phyloP scores from a whole-genome alignment of 2,797 vertebrate genomes.

The Catharus ustulatus region DNA sequence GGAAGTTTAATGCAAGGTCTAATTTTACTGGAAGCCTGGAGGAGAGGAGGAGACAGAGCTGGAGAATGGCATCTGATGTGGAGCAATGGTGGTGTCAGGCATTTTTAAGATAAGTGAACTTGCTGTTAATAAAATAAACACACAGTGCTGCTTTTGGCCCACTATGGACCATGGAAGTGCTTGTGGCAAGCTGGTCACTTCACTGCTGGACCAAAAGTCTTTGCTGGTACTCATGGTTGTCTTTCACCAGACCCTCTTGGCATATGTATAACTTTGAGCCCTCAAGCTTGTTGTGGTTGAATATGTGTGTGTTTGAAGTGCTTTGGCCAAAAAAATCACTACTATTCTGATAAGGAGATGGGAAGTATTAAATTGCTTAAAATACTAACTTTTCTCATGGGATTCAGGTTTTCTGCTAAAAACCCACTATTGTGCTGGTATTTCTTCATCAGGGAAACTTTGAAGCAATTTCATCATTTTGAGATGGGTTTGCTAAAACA shows the following conservation, averaged over 20 bases:
- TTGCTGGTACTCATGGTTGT: background rate
- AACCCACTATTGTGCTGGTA: background rate
- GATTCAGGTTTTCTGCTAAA: background rate
- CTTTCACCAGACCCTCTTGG: background rate
- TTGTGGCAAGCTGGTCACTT: background rate
- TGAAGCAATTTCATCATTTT: background rate
- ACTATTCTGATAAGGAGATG: background rate
- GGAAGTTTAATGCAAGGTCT: slow-evolving; percentile 30
- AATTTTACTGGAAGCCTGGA: slow-evolving; percentile 40
- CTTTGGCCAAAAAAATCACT: background rate
- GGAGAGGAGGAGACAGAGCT: slow-evolving; percentile 12
- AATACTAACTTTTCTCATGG: background rate
- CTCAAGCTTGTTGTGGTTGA: background rate
- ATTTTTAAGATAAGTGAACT: background rate
- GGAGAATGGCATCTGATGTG: background rate
- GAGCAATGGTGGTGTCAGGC: background rate
- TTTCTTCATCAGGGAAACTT: background rate
- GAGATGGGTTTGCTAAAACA: background rate
- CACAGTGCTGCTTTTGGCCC: background rate
- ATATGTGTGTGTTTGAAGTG: background rate
- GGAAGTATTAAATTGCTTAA: background rate
- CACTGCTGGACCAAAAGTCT: background rate
- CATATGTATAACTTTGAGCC: background rate
- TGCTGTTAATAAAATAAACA: background rate
- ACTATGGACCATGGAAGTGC: accelerated